Percentiles rank a stretch among this genome's conserved stretches.
These are phyloP conservation scores for Smithornis capensis DNA, from an alignment of 2,113 vertebrate species.

Conservation along the genomic window DNA sequence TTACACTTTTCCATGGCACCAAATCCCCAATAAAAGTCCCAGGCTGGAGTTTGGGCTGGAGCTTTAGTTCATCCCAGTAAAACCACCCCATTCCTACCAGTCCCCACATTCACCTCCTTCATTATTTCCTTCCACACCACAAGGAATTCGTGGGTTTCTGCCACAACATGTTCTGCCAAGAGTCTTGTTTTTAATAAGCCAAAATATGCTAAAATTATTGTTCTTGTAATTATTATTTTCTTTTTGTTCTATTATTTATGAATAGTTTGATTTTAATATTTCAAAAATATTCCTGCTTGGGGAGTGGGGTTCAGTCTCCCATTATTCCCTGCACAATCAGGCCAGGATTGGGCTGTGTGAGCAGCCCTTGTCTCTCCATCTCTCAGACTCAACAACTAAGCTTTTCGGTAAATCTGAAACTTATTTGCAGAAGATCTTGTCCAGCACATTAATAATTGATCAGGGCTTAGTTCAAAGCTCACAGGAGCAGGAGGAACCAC, in stretches of 20 bases:
- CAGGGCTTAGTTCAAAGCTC: neutral
- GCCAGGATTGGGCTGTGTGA: neutral
- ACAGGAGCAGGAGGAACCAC: neutral
- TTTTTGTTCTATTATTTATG: neutral
- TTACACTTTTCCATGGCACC: fast-evolving
- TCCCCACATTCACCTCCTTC: fast-evolving
- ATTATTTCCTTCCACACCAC: neutral
- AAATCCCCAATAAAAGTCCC: neutral
- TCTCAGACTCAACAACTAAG: neutral
- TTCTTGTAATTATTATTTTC: neutral
- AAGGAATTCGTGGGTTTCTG: fast-evolving
- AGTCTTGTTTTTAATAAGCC: neutral
- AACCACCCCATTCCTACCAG: neutral
- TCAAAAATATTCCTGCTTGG: neutral
- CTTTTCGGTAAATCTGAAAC: neutral
- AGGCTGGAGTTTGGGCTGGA: neutral
- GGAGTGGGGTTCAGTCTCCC: neutral
- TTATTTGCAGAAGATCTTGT: neutral
- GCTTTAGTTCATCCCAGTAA: neutral
- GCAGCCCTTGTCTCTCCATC: neutral
- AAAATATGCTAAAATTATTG: neutral
- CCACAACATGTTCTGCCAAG: neutral
- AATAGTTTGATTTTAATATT: neutral
- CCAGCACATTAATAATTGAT: neutral
- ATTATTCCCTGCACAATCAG: fast-evolving